A percentile compares a stretch with the other conserved stretches of the same genome.
Evolutionary conservation across 2,797 vertebrate species (phyloP).

Genomic region (Acanthiza pusilla): DNA sequence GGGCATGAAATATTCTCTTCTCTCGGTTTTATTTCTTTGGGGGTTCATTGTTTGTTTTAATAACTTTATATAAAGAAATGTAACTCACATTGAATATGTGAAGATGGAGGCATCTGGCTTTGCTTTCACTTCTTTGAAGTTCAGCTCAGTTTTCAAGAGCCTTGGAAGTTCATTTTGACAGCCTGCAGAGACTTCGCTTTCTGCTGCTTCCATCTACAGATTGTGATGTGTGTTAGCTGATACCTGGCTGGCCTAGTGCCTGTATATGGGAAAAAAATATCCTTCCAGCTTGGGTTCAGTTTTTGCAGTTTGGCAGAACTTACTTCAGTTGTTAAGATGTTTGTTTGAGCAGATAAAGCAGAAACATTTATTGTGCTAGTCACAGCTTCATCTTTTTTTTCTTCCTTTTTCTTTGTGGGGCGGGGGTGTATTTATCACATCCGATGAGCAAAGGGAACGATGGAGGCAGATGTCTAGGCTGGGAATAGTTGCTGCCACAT

Average conservation of each 20-base stretch:
- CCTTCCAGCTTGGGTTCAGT: background rate
- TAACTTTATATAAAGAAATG: background rate
- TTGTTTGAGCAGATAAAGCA: background rate
- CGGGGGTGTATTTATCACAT: background rate
- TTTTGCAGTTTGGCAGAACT: background rate
- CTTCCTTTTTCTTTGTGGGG: accelerated
- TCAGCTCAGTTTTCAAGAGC: background rate
- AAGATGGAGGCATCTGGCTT: background rate
- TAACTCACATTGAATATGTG: background rate
- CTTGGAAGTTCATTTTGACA: background rate
- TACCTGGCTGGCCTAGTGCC: background rate
- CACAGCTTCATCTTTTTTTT: background rate
- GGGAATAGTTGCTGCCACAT: background rate
- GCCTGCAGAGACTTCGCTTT: background rate
- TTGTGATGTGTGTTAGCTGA: background rate
- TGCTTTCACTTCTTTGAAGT: background rate
- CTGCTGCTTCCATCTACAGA: background rate
- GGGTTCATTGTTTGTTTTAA: accelerated
- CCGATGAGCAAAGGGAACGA: background rate
- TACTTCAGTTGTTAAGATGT: background rate
- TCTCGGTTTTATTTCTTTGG: background rate
- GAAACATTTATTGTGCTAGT: background rate
- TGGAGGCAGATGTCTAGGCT: background rate
- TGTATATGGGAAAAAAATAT: background rate
- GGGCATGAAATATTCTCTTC: background rate